These are phyloP conservation scores for Cataglyphis livida DNA, from an alignment of 2,888 invertebrate genomes.

Conservation along the genomic window DNA sequence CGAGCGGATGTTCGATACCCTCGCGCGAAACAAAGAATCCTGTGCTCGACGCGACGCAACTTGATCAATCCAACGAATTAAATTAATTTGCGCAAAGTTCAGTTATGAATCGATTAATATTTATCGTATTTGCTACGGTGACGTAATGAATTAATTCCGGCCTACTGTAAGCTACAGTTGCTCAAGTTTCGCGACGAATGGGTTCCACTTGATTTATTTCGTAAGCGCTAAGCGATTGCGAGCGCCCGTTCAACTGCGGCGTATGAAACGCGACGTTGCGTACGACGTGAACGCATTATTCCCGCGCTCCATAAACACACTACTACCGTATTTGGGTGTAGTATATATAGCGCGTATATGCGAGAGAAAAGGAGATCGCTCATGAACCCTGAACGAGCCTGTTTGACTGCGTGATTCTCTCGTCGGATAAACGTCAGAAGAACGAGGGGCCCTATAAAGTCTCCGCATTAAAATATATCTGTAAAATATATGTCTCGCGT, in stretches of 20 bases:
- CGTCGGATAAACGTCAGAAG: too few relatives aligned
- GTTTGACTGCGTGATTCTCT: not conserved
- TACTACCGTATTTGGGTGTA: conserved; percentile 66
- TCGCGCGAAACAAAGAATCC: conserved; percentile 23
- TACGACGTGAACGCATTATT: conserved; percentile 64
- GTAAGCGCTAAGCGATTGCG: conserved; percentile 17
- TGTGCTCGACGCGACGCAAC: not conserved
- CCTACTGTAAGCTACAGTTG: conserved; percentile 23
- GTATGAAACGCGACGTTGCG: conserved; percentile 28
- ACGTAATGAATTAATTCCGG: conserved; percentile 42
- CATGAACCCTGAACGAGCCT: conserved; percentile 18
- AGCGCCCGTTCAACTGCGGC: conserved; percentile 21
- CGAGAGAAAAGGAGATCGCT: not conserved
- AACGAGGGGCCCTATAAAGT: not conserved
- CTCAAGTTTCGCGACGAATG: conserved; percentile 38
- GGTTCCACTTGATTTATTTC: conserved; percentile 46
- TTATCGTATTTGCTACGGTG: conserved; percentile 19
- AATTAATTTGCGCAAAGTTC: conserved; percentile 24
- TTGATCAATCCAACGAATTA: not conserved
- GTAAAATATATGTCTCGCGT: not conserved
- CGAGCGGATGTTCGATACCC: not conserved
- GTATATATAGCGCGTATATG: conserved; percentile 43
- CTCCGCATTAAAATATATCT: not conserved
- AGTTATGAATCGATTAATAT: conserved; percentile 22
- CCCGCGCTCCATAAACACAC: conserved; percentile 69